A percentile compares a stretch with the other conserved stretches of the same genome.
These are phyloP conservation scores for Centruroides sculpturatus DNA, from an alignment of 1,140 invertebrate genomes.

Conservation along the genomic window DNA sequence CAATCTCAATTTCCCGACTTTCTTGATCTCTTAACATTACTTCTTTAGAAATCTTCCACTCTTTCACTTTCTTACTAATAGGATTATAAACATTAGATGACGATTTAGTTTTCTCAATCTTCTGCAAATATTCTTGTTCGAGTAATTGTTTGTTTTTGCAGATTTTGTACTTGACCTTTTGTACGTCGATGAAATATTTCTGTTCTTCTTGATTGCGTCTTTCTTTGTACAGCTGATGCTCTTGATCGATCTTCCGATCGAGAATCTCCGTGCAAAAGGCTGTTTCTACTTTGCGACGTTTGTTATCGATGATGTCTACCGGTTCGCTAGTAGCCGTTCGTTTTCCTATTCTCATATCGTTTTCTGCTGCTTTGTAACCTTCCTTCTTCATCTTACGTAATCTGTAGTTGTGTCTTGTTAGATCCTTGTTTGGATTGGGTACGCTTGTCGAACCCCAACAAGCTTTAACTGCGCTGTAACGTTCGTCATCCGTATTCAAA, in stretches of 20 bases:
- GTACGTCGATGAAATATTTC: neutral
- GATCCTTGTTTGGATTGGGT: slow-evolving; percentile 12
- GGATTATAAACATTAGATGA: neutral
- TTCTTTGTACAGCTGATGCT: neutral
- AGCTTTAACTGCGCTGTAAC: slow-evolving; percentile 10
- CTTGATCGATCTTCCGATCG: slow-evolving; percentile 1
- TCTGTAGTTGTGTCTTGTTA: slow-evolving; percentile 9
- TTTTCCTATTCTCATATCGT: neutral
- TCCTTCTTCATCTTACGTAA: neutral
- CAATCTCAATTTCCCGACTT: neutral
- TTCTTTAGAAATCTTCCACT: neutral
- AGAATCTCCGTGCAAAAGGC: neutral
- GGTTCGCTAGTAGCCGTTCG: neutral
- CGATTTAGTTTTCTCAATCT: neutral
- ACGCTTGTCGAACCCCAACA: slow-evolving; percentile 10
- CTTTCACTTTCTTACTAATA: neutral
- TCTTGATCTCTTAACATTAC: neutral
- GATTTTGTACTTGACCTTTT: neutral
- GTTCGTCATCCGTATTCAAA: slow-evolving; percentile 12
- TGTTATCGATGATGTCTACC: neutral
- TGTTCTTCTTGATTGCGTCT: neutral
- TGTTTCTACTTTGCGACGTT: neutral
- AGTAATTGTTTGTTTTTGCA: neutral
- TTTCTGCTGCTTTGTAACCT: neutral
- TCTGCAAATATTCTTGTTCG: neutral